phyloP scores from a whole-genome alignment of 2,797 vertebrate species.

The Muscicapa comitata region DNA sequence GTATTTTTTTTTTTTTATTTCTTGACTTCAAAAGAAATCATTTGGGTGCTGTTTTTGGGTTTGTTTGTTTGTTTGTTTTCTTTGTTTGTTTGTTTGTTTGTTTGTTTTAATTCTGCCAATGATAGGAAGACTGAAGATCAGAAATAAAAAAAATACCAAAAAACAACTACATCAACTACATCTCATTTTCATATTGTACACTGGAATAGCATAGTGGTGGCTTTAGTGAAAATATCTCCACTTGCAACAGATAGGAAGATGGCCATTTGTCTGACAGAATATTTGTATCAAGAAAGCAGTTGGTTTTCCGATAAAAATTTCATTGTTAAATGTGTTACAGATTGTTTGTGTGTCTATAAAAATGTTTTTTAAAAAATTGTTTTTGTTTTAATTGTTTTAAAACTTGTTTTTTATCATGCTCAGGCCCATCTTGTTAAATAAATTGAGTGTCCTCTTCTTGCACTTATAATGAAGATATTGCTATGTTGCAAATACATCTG shows the following conservation, averaged over 20 bases:
- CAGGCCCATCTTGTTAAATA: not conserved
- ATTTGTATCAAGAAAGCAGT: not conserved
- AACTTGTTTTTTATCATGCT: not conserved
- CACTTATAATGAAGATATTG: not conserved
- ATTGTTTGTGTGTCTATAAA: not conserved
- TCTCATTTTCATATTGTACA: not conserved
- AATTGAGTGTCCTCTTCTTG: not conserved
- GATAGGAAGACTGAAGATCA: not conserved
- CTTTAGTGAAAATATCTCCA: not conserved
- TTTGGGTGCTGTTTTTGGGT: accelerated
- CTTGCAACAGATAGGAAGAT: not conserved
- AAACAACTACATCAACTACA: accelerated
- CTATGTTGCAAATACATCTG: not conserved
- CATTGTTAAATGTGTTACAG: accelerated
- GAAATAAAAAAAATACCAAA: not conserved
- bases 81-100: not conserved
- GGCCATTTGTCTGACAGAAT: not conserved
- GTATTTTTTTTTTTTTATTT: not conserved
- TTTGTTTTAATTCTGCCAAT: not conserved
- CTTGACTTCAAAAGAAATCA: not conserved
- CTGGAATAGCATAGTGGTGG: not conserved
- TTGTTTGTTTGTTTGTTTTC: not conserved
- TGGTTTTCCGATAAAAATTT: not conserved
- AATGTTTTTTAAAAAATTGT: no score
- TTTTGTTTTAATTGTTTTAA: no score